These are phyloP conservation scores for Argyrosomus japonicus DNA, from an alignment of 2,113 vertebrate species.

Conservation along the genomic window DNA sequence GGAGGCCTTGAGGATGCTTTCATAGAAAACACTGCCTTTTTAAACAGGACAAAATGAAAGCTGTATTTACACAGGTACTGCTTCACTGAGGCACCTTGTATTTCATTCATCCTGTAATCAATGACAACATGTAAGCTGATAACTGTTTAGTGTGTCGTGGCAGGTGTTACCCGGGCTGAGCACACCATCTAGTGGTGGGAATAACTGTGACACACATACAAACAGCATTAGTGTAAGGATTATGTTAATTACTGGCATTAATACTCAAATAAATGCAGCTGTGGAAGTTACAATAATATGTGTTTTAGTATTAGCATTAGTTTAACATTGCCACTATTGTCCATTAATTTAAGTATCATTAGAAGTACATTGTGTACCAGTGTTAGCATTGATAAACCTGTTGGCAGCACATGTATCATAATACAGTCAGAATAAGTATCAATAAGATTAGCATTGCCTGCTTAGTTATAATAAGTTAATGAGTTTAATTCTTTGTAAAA, in stretches of 20 bases:
- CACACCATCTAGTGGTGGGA: constrained; percentile 58
- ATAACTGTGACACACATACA: background rate
- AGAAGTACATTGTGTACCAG: background rate
- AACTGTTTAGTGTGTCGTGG: background rate
- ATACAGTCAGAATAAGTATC: background rate
- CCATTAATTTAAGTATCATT: background rate
- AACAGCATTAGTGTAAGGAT: background rate
- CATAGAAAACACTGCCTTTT: background rate
- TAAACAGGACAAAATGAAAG: background rate
- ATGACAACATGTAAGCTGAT: background rate
- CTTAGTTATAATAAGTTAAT: background rate
- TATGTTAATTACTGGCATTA: background rate
- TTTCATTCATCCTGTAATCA: background rate
- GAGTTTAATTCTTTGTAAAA: background rate
- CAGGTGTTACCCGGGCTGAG: background rate
- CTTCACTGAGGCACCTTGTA: background rate
- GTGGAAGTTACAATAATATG: background rate
- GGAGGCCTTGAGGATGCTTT: background rate
- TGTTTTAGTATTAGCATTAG: background rate
- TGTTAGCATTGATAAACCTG: background rate
- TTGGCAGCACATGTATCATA: background rate
- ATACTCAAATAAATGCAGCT: background rate
- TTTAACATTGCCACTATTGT: background rate
- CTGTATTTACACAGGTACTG: background rate
- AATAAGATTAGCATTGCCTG: background rate